Base-by-base conservation (phyloP, 2,797 vertebrate species). In the Tokudaia tokunoshimensis region DNA sequence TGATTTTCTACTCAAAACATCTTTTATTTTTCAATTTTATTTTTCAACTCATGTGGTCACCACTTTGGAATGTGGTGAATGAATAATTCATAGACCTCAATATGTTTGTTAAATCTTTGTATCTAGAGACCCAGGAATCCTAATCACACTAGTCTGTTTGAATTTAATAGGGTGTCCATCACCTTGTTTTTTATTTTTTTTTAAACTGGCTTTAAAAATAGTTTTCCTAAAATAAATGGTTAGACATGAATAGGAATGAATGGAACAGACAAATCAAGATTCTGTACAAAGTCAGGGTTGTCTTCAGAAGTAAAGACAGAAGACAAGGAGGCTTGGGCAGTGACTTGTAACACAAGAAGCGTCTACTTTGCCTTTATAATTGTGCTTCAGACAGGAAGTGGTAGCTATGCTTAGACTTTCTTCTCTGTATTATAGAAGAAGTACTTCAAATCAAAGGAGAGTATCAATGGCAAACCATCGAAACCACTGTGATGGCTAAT, bases 91-190 rank as follows among this genome's bases (percentile, higher is more conserved):
- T 95, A 78, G 24, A 4, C 87, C 37, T 95, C 94, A 84, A 85
- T 88, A 59, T 96, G 89, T 94, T 96, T 95, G 85, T 76, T 96
- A 96, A 96, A 90, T 3, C 70, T 96, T 81, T 92, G 81, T 95
- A 82, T 89, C 92, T 96, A 86, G 13, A 72, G 44, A 29, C 15
- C 44, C 29, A 65, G 79, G 52, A 70, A 94, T 91, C 19, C 57
- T 92, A 91, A 94, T 92, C 93, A 78, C 59, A 57, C 90, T 95
- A 83, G 85, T 94, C 81, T 5, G 1, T 94, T 97, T 80, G 14
- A 61, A 74, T 88, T 88, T 11, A 61, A 26, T 20, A 92, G 19
- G 79, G 8, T 86, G 94, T 84, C 78, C 26, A 84, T 91, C 83
- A 70, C 57, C 44, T 96, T 88, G 87, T 90, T 92, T 95, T 87